A percentile compares a stretch with the other conserved stretches of the same genome.
phyloP scores from a whole-genome alignment of 2,797 vertebrate species.

The Pipistrellus kuhlii region DNA sequence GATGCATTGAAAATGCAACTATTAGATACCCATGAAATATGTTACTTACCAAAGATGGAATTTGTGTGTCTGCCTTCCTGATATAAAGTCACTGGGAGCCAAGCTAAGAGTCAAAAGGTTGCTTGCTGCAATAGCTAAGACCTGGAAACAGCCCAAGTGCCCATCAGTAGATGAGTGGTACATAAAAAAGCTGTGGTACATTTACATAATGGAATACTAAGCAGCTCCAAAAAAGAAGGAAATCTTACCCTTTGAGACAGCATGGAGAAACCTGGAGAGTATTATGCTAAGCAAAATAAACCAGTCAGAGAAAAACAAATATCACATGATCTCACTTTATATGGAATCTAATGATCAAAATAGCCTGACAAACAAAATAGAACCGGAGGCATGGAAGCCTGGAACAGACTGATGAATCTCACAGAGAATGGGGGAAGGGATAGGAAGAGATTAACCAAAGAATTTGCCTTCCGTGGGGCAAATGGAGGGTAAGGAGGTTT shows the following conservation, averaged over 20 bases:
- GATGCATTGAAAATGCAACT: neutral
- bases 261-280: neutral
- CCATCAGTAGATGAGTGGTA: neutral
- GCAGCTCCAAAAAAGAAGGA: neutral
- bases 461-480: neutral
- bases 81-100: neutral
- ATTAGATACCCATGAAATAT: neutral
- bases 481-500: neutral
- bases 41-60: neutral
- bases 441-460: neutral
- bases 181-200: neutral
- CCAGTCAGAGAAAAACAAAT: neutral
- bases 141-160: neutral
- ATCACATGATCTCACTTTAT: neutral
- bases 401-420: neutral
- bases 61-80: conserved; percentile 5
- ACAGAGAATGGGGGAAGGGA: too few relatives aligned
- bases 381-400: neutral
- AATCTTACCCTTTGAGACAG: neutral
- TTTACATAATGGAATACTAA: neutral
- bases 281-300: neutral
- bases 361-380: neutral
- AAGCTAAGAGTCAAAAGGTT: neutral
- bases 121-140: neutral
- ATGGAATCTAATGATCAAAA: neutral